Evolutionary conservation across 64 coral and sea anemone species (phyloP), one percentile per base, ranked within the genome.

Genomic region (Anthopleura sola): DNA sequence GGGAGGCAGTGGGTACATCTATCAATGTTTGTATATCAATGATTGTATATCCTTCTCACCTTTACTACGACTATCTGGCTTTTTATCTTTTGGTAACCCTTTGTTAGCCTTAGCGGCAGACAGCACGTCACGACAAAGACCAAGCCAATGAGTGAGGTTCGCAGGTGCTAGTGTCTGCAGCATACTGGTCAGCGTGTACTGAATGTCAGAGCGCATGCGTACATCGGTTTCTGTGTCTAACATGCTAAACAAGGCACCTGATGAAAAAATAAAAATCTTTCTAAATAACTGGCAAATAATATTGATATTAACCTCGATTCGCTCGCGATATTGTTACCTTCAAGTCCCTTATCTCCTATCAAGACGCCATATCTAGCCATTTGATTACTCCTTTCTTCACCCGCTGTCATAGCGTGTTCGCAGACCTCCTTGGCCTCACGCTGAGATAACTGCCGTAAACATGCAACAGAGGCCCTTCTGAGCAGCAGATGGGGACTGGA

Each of bases 281-380:
- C 40, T 44, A 6, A 44, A 28, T 3, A 78, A 78, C 0, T 7
- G 4, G 0, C 31, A 78, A 29, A 78, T 39, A 48, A 44, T 20
- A 6, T 75, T 37, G 2, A 21, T 75, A 44, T 44, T 6, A 44
- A 6, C 40, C 40, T 39, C 21, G 74, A 77, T 32, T 36, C 37
- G 0, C 24, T 26, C 16, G 26, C 11, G 17, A 77, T 5, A 23
- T 40, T 40, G 2, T 77, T 51, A 98, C 96, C 97, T 88, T 99
- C 97, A n/a, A 99, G 90, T n/a, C 97, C 97, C 84, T 99, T 94
- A 86, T 99, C 92, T 32, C 90, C 97, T 62, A 99, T 95, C 13
- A 87, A 60, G 10, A 99, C 93, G 29, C 90, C 87, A 66, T 99
- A 99, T 37, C 88, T 99, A 31, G 90, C 86, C 75, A 88, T 88